Percentiles rank a stretch among this genome's conserved stretches.
Conservation (phyloP, 2,113 vertebrate genomes). For the Sitta europaea region DNA sequence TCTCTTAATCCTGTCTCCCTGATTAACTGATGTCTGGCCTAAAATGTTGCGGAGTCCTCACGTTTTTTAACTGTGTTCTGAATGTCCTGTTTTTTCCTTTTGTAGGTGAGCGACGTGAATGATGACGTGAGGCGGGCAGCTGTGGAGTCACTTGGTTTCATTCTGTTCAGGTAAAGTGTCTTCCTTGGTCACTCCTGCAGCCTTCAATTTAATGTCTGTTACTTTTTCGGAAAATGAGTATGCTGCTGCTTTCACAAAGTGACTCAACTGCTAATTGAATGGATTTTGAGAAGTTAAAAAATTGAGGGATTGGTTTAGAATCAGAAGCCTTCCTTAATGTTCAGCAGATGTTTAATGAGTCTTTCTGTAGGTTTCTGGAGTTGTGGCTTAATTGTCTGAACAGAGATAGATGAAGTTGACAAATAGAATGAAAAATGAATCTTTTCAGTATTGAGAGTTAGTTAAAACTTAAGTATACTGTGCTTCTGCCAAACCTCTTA, state of each 20-base stretch:
- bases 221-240: background rate
- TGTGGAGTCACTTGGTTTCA: conserved; percentile 97
- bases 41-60: background rate
- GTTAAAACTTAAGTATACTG: conserved; percentile 11
- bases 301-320: background rate
- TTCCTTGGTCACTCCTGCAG: background rate
- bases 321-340: background rate
- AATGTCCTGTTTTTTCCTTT: background rate
- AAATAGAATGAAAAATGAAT: conserved; percentile 24
- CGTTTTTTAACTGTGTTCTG: background rate
- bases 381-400: background rate
- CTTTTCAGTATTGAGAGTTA: background rate
- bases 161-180: conserved; percentile 90
- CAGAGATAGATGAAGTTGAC: background rate
- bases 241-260: background rate
- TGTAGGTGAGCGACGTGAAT: conserved; percentile 95
- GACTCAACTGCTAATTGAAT: background rate
- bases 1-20: background rate
- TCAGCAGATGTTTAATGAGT: background rate
- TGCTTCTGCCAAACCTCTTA: background rate
- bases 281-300: background rate
- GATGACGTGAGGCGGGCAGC: conserved; percentile 95
- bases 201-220: background rate
- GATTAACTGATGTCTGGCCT: background rate
- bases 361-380: background rate